These are phyloP conservation scores for Phodopus roborovskii DNA, from an alignment of 2,113 vertebrate genomes.

Conservation along the genomic window DNA sequence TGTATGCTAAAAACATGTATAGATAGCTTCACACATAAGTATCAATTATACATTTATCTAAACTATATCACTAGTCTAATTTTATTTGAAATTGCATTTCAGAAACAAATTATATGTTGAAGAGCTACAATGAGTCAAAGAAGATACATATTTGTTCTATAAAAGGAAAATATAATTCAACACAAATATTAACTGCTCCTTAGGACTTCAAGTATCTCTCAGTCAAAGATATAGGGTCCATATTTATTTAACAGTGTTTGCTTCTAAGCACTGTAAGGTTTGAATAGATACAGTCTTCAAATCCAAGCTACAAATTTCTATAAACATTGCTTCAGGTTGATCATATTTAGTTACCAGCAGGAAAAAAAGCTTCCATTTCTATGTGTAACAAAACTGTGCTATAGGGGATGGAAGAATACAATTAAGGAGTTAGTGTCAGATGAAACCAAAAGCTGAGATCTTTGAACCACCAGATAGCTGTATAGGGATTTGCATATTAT, in stretches of 20 bases:
- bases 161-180: conserved; percentile 43
- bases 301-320: conserved; percentile 68
- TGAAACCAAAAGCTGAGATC: conserved; percentile 37
- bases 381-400: conserved; percentile 10
- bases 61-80: not conserved
- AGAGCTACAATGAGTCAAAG: not conserved
- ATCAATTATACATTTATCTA: not conserved
- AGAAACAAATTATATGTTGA: not conserved
- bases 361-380: conserved; percentile 59
- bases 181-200: conserved; percentile 20
- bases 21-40: not conserved
- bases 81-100: conserved; percentile 34
- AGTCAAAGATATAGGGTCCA: not conserved
- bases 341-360: conserved; percentile 68
- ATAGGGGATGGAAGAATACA: not conserved
- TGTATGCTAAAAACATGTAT: not conserved
- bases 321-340: conserved; percentile 61
- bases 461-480: not conserved
- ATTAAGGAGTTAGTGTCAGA: conserved; percentile 46
- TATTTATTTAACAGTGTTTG: conserved; percentile 64
- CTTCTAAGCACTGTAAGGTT: conserved; percentile 68
- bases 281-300: conserved; percentile 60
- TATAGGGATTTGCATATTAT: not conserved
- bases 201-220: not conserved
- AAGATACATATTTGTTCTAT: not conserved